Conservation (phyloP, 2,888 invertebrate species). For the Rotaria magnacalcarata region DNA sequence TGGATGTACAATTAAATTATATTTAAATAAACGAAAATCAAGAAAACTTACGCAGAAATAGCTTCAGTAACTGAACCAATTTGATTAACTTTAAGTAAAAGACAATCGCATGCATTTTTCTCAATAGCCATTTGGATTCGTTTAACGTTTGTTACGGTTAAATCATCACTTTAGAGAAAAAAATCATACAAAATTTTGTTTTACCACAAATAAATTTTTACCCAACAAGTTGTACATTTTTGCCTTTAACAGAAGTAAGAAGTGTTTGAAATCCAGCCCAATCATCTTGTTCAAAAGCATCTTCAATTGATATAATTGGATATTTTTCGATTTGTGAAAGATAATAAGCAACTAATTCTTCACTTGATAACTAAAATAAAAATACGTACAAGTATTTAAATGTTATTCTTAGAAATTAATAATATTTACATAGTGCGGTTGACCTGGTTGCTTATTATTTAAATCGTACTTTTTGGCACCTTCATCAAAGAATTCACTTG, state of each 20-base stretch:
- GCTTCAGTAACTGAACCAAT: slow-evolving; percentile 98
- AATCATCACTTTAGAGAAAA: slow-evolving; percentile 79
- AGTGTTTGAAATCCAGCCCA: slow-evolving; percentile 73
- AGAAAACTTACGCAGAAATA: slow-evolving; percentile 74
- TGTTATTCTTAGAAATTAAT: not conserved
- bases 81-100: slow-evolving; percentile 94
- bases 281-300: slow-evolving; percentile 98
- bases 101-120: slow-evolving; percentile 92
- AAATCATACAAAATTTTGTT: slow-evolving; percentile 61
- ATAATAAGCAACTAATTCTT: slow-evolving; percentile 78
- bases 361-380: slow-evolving; percentile 69
- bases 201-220: slow-evolving; percentile 62
- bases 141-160: slow-evolving; percentile 91
- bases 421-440: not conserved
- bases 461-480: slow-evolving; percentile 73
- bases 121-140: slow-evolving; percentile 81
- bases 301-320: slow-evolving; percentile 88
- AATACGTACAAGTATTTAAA: too few species aligned
- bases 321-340: slow-evolving; percentile 82
- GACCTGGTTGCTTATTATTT: slow-evolving; percentile 91
- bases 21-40: not conserved
- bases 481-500: slow-evolving; percentile 86
- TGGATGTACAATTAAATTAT: not conserved
- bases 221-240: slow-evolving; percentile 69
- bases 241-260: slow-evolving; percentile 64